Conservation (phyloP, 2,888 invertebrate species). For the Smittia aterrima region DNA sequence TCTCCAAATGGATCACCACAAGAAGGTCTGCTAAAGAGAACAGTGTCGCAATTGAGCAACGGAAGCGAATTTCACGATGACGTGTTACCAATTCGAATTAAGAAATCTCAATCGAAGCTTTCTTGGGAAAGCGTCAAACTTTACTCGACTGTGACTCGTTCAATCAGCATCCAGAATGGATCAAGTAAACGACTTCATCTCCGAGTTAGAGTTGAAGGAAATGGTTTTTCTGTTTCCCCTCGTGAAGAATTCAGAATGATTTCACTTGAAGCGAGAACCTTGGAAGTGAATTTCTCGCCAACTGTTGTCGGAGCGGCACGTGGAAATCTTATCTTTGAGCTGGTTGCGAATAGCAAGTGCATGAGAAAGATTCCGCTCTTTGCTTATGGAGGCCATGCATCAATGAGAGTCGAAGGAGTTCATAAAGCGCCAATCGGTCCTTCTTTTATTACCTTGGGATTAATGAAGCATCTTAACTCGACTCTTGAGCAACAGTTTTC, state of each 20-base stretch:
- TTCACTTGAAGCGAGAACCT: slow-evolving; percentile 56
- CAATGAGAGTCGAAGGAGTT: slow-evolving; percentile 56
- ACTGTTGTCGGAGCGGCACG: slow-evolving; percentile 47
- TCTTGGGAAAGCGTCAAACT: slow-evolving; percentile 62
- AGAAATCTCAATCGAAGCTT: slow-evolving; percentile 54
- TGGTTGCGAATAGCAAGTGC: slow-evolving; percentile 42
- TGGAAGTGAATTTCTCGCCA: slow-evolving; percentile 59
- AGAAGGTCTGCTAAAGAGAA: slow-evolving; percentile 3
- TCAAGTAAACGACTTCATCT: slow-evolving; percentile 59
- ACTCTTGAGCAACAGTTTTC: slow-evolving; percentile 55
- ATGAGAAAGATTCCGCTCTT: slow-evolving; percentile 53
- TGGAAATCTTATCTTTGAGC: slow-evolving; percentile 42
- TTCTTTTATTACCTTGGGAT: slow-evolving; percentile 60
- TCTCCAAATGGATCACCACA: not conserved
- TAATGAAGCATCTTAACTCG: slow-evolving; percentile 54
- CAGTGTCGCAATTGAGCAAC: slow-evolving; percentile 25
- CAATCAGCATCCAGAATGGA: slow-evolving; percentile 60
- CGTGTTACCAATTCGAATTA: slow-evolving; percentile 58
- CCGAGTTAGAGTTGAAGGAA: slow-evolving; percentile 55
- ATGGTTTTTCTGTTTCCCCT: slow-evolving; percentile 53
- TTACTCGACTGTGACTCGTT: slow-evolving; percentile 57
- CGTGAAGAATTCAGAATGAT: slow-evolving; percentile 28
- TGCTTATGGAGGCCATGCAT: slow-evolving; percentile 61
- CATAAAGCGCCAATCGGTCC: slow-evolving; percentile 59
- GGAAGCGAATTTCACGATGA: slow-evolving; percentile 46